phyloP scores from a whole-genome alignment of 1,140 invertebrate genomes.

The Penaeus indicus region DNA sequence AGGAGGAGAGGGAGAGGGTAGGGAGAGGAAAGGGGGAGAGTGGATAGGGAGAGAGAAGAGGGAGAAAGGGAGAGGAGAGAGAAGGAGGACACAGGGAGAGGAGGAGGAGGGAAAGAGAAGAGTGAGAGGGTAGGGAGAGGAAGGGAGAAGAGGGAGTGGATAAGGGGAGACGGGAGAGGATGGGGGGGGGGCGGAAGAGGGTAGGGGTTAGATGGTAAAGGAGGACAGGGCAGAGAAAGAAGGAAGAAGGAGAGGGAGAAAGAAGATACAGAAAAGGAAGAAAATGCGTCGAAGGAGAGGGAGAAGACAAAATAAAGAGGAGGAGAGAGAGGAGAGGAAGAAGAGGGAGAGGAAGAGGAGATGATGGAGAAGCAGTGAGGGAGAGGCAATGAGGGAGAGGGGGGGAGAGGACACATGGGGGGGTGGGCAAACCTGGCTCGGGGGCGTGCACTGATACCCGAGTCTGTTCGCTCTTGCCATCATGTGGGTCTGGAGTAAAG shows the following conservation, averaged over 20 bases:
- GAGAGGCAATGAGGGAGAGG: not conserved
- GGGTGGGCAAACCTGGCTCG: not conserved
- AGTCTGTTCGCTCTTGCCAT: not conserved
- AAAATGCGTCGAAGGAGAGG: not conserved
- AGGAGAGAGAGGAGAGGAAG: not conserved
- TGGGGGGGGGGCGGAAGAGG: too few species aligned
- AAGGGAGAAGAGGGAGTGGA: too few species aligned
- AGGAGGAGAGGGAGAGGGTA: not conserved
- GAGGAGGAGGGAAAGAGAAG: not conserved
- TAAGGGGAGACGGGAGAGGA: too few species aligned
- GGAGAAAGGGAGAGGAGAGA: too few species aligned
- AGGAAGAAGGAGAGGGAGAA: too few species aligned
- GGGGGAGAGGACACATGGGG: not conserved
- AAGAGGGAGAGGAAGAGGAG: not conserved
- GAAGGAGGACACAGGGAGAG: not conserved
- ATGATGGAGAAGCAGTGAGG: not conserved
- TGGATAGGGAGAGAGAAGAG: too few species aligned
- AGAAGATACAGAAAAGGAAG: too few species aligned
- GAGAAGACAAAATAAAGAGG: not conserved
- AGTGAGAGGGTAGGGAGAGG: too few species aligned
- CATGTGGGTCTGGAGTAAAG: not conserved
- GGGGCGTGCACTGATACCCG: conserved; percentile 21
- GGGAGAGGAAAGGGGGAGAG: not conserved
- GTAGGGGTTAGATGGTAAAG: not conserved
- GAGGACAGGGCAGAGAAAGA: not conserved